Evolutionary conservation across 2,888 invertebrate species (phyloP), one percentile per base, ranked within the genome.

Genomic region (Drosophila bunnanda): DNA sequence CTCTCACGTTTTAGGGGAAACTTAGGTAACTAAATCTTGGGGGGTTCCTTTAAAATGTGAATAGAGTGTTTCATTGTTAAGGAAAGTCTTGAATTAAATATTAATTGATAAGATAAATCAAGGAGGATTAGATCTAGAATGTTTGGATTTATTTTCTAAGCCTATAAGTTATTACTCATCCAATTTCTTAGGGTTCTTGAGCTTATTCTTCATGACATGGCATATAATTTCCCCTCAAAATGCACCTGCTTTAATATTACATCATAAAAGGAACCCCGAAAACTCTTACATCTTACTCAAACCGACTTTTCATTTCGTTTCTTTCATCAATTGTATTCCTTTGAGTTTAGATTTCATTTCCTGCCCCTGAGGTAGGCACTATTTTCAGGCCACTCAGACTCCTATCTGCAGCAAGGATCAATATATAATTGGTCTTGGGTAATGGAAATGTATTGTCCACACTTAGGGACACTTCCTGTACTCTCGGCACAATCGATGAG

Each of bases 401-500:
- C n/a, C 34, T 55, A 67, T 65, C 67, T 39, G 9, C 34, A 17
- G 13, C 2, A 54, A 54, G 54, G 67, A 69, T 48, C 67, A 58
- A 75, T 64, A 32, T 34, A n/a, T 50, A 76, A 61, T 62, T 58
- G 46, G 56, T 61, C 46, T 60, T 57, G 2, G 48, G 41, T 64
- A 64, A 67, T 58, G 69, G 34, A 52, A 67, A 53, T 57, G 67
- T 53, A 67, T 66, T 30, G 56, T 15, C 62, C 54, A 38, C 65
- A 58, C 34, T 58, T 50, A 53, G 25, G 56, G 39, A 41, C 30
- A 67, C 32, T 46, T 43, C 38, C 34, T 61, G 41, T 25, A 50
- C 56, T 22, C 46, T 46, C 44, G 1, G 20, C 39, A 32, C 38
- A 64, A 67, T 83, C 81, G 83, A 81, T 75, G 66, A 67, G 76